Evolutionary conservation across 2,888 invertebrate species (phyloP), one percentile per base, ranked within the genome.

Genomic region (Chrysolina haemoptera): DNA sequence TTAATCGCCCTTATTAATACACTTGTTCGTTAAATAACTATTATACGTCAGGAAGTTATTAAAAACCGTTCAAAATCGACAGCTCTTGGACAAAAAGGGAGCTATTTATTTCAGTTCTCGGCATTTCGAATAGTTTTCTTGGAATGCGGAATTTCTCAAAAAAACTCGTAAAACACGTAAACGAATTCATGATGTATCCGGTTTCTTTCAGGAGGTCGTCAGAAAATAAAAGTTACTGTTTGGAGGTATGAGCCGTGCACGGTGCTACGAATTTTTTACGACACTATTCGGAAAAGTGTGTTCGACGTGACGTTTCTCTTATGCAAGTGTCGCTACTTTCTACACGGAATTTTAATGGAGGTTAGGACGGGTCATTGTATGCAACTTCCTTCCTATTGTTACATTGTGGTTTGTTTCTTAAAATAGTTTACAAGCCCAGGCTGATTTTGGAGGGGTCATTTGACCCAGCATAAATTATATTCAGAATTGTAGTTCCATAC

Each of bases 251-350:
- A 18, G 12, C 12, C 53, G 53, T 20, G 53, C 20, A 53, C 11
- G 27, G 59, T 27, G 35, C 27, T 59, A 59, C 59, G 59, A 59
- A 59, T 59, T 59, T 35, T 59, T 59, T 59, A 59, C 59, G 59
- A 16, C 35, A 27, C 11, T 27, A 27, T 27, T 59, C 59, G 35
- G 35, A 59, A 53, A 53, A 22, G 59, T 59, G 35, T 27, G 9
- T 35, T 35, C 14, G 59, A 59, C 59, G 59, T 59, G 59, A 59
- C 59, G 59, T 59, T 59, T 53, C 53, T 53, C 20, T 22, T 53
- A 53, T 53, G 11, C 50, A 53, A 53, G 18, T 16, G 10, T 53
- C 20, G 18, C 53, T 22, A 20, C 53, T 20, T 4, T 9, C 20
- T 5, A 53, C 53, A 20, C 53, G 53, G 53, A 53, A 53, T 53